Evolutionary conservation across 23 tunicate species (phyloP).

Genomic region (Trididemnum nubilum): DNA sequence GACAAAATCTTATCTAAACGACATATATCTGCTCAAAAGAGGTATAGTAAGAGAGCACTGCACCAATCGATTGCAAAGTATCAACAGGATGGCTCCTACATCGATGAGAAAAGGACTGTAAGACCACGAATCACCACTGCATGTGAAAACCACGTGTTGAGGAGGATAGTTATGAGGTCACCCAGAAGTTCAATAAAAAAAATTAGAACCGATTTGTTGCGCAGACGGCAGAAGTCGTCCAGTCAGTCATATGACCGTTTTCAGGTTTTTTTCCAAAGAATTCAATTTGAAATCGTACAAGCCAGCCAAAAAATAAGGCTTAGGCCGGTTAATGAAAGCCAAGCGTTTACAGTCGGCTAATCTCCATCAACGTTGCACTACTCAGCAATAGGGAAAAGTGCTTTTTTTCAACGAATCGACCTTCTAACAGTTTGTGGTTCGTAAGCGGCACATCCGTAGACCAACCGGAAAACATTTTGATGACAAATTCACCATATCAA

Average conservation of each 20-base stretch:
- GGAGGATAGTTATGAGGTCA: too few species aligned
- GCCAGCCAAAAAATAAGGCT: not conserved
- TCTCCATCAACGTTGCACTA: not conserved
- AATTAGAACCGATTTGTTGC: not conserved
- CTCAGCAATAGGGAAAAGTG: not conserved
- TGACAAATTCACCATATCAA: too few species aligned
- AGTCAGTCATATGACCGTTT: not conserved
- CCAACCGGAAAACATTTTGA: not conserved
- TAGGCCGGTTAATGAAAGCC: not conserved
- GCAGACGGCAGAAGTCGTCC: not conserved
- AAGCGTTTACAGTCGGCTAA: not conserved
- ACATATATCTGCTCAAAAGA: not conserved
- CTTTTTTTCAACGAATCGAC: not conserved
- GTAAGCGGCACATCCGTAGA: not conserved
- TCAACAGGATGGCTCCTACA: too few species aligned
- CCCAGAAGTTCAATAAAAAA: not conserved
- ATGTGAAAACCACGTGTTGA: too few species aligned
- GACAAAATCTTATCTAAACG: not conserved
- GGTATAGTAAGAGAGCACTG: not conserved
- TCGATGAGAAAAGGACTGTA: too few species aligned
- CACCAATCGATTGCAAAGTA: not conserved
- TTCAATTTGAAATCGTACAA: too few species aligned
- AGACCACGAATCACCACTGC: too few species aligned
- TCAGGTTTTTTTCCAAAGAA: not conserved
- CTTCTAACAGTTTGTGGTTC: constrained; percentile 3